A percentile compares a stretch with the other conserved stretches of the same genome.
Conservation (phyloP, 2,113 vertebrate species). For the Sclerurus mexicanus region DNA sequence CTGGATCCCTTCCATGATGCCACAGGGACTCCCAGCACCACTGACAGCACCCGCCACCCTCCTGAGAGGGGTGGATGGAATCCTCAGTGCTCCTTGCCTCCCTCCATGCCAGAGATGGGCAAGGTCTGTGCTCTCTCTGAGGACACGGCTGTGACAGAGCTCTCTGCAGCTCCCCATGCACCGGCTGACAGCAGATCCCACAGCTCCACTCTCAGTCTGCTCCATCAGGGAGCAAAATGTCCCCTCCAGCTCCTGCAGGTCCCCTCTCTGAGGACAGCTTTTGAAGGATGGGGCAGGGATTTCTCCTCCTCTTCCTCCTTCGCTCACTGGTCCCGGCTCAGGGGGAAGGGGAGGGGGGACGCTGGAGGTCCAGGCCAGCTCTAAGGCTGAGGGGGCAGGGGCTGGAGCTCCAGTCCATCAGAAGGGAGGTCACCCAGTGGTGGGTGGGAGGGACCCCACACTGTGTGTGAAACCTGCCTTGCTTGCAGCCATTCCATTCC, state of each 20-base stretch:
- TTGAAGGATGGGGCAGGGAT: neutral
- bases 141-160: neutral
- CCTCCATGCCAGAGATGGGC: neutral
- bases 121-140: rapidly evolving
- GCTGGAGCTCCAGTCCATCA: neutral
- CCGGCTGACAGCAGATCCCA: neutral
- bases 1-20: rapidly evolving
- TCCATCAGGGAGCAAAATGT: neutral
- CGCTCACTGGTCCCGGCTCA: neutral
- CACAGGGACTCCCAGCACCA: neutral
- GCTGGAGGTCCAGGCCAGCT: neutral
- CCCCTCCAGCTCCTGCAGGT: neutral
- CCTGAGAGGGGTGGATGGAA: neutral
- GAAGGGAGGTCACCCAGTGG: neutral
- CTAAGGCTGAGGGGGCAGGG: neutral
- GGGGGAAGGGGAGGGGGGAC: neutral
- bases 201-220: neutral
- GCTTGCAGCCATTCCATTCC: neutral
- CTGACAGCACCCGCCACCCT: neutral
- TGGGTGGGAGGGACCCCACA: rapidly evolving
- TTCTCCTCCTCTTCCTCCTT: neutral
- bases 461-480: neutral
- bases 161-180: neutral
- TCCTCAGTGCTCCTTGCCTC: neutral
- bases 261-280: no score